Base-by-base conservation (phyloP, 2,888 invertebrate genomes). In the Philhelius pedissequus region DNA sequence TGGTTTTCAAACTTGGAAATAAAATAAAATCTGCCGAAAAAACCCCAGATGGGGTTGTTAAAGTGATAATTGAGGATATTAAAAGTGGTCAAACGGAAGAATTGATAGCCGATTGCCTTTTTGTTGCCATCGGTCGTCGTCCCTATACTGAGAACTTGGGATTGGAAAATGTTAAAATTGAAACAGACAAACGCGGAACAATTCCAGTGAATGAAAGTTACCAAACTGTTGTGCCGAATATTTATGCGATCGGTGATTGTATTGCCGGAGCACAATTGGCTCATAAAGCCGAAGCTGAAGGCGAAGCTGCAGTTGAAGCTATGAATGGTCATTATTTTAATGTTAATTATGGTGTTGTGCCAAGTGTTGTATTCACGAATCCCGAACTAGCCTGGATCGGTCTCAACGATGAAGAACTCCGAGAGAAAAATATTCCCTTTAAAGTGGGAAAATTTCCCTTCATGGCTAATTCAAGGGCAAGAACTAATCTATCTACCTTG, bases 321-420 rank as follows among this genome's bases (percentile, higher is more conserved):
- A 97, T 98, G 86, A 95, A 93, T 92, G 96, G 95, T 9, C 96
- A 97, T 87, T 96, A 97, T 54, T 98, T 98, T n/a, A 99, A 99
- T 92, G 98, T 99, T 87, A 99, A 99, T 92, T 99, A 99, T 92
- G 98, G 99, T 92, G 98, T 98, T 89, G 98, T 99, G 56, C 99
- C 99, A 54, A 99, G 98, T 32, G 99, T 99, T 15, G 98, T 99
- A 88, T 99, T 99, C 93, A 99, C 99, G 4, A 96, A 98, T 91
- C 99, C 99, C 0, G 99, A 99, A 93, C 99, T 99, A 3, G 99
- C 97, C 84, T 99, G 99, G 99, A 97, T 99, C 32, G 99, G 99
- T 76, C 97, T 97, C 90, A 93, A 95, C 1, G 99, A 99, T 91
- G 98, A 99, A 91, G 96, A 97, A 90, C 94, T 99, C 9, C 99